Base-by-base conservation (phyloP, 2,797 vertebrate species). In the Tadarida brasiliensis region DNA sequence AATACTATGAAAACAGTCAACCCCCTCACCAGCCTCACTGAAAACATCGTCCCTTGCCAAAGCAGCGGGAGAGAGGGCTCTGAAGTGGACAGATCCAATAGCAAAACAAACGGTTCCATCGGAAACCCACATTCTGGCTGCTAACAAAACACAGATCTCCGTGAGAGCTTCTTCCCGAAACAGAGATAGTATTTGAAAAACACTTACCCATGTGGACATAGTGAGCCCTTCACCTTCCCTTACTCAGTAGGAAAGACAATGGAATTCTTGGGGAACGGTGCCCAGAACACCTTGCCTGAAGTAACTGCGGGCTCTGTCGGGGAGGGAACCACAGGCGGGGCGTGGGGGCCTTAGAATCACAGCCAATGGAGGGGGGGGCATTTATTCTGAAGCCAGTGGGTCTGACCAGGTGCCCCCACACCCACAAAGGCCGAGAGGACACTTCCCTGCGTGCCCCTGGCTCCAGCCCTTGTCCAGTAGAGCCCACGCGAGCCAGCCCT, bases 401-500 rank as follows among this genome's bases (percentile, higher is more conserved):
- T n/a, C 47, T 33, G 5, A 28, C 30, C 3, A n/a, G 76, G 30
- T 20, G n/a, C 28, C 14, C n/a, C 65, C 39, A 11, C 1, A 7
- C 87, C 54, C 61, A 9, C 59, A n/a, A 20, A 2, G 39, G 82
- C 61, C 0, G 0, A 84, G 74, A 49, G 39, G 47, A 35, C 51
- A 1, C 71, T n/a, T 11, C 47, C 63, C 35, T 1, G 44, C 20
- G 5, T 7, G 9, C 22, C 39, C 57, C 68, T 30, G 77, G 20
- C 73, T 30, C 68, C 9, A 47, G 11, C 44, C 30, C 35, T 77
- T 1, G 4, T 17, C 67, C 44, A 39, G 3, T 10, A 1, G 56
- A 47, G 12, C 10, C 1, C 0, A 11, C 1, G 0, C 3, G 7
- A 0, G 11, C 47, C 47, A 7, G 3, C n/a, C 26, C 85, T 7